Evolutionary conservation across 30 jellyfish, hydroid and myxozoan genomes (phyloP), one percentile per base, ranked within the genome.

Genomic region (Cassiopea andromeda): DNA sequence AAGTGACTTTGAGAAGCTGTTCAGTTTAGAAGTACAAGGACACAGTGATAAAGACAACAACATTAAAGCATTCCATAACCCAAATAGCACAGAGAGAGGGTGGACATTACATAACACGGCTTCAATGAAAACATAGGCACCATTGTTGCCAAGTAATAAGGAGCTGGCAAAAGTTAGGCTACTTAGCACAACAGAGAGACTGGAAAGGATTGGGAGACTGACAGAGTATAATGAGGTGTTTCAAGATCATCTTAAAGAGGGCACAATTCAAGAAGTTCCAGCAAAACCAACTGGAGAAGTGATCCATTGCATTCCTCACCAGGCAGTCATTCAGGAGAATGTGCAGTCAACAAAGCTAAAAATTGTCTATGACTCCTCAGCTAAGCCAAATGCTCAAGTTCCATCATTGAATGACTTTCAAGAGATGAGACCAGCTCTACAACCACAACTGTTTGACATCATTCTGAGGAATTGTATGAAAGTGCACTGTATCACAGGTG

Each of bases 351-450:
- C 88, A 27, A 91, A 91, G 61, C 82, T 91, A 46, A 49, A 89
- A 70, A 89, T 89, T 67, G 97, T 80, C 68, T 89, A 70, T 81
- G 89, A 81, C 92, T 78, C 88, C 75, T 89, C 97, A 16, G 92
- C 97, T 48, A 89, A 81, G 47, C 84, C 57, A 68, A 69, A 75
- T 73, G 60, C 84, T 66, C 70, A 82, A 59, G 61, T 69, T 14
- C 89, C 94, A 19, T 83, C 97, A 45, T 74, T 91, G 60, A 91
- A 91, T 76, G 97, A 91, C 87, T 91, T 95, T 54, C 86, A 71
- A 1, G 86, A 90, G 47, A 74, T 47, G 13, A 95, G 94, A 64
- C 97, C 97, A 82, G 77, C 94, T 15, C 72, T 90, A 71, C 94
- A 82, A 54, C 78, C 78, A 4, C 78, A 7, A 57, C 85, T 90